Percentiles rank a stretch among this genome's conserved stretches.
Evolutionary conservation across 1,140 invertebrate genomes (phyloP).

Genomic region (Caenorhabditis brenneri): DNA sequence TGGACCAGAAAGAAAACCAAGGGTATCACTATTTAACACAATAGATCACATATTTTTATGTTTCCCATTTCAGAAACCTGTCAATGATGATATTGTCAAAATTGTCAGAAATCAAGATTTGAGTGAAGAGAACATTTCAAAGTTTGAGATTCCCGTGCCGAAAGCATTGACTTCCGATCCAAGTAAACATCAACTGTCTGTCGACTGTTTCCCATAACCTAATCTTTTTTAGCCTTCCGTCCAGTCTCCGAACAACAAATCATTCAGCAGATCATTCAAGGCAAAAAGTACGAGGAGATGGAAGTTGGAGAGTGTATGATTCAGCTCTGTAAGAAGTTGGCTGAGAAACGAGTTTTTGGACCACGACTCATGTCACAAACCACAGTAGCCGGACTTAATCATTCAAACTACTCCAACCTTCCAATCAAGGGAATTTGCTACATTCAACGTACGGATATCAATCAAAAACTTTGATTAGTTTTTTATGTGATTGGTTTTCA

Average conservation of each 20-base stretch:
- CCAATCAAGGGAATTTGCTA: conserved; percentile 58
- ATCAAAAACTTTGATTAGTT: not conserved
- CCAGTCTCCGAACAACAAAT: conserved; percentile 56
- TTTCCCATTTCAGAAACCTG: conserved; percentile 38
- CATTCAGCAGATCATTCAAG: conserved; percentile 54
- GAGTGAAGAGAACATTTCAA: conserved; percentile 45
- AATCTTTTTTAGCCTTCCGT: conserved; percentile 47
- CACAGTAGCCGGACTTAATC: conserved; percentile 59
- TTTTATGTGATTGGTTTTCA: not conserved
- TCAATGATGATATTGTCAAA: conserved; percentile 57
- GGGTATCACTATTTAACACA: not conserved
- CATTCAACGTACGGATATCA: conserved; percentile 52
- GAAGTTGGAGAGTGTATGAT: conserved; percentile 54
- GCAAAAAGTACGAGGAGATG: conserved; percentile 54
- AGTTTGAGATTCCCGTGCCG: conserved; percentile 55
- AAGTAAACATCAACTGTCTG: conserved; percentile 11
- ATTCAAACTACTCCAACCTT: conserved; percentile 58
- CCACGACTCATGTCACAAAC: conserved; percentile 58
- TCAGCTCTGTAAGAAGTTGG: conserved; percentile 56
- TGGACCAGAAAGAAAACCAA: conserved; percentile 20
- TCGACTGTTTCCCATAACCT: not conserved
- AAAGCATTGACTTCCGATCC: conserved; percentile 54
- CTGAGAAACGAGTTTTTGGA: conserved; percentile 58
- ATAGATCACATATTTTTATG: not conserved
- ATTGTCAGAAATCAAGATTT: conserved; percentile 56